Evolutionary conservation across 30 jellyfish, hydroid and myxozoan species (phyloP).

Genomic region (Hydractinia symbiolongicarpus): DNA sequence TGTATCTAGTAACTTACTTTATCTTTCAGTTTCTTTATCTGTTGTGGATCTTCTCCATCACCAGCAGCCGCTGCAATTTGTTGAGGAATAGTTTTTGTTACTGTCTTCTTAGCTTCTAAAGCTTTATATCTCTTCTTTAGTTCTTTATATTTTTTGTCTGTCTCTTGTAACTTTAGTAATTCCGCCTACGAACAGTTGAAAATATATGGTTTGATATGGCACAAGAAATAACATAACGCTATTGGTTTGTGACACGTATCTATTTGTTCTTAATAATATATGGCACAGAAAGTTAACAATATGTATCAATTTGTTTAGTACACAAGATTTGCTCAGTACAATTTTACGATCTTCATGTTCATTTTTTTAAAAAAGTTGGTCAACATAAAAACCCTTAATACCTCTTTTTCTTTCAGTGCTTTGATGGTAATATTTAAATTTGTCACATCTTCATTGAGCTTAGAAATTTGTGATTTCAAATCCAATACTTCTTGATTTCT

Average conservation of each 20-base stretch:
- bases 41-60: slow-evolving; percentile 43
- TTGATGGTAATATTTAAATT: slow-evolving; percentile 42
- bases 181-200: slow-evolving; percentile 24
- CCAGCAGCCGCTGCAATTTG: background rate
- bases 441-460: slow-evolving; percentile 41
- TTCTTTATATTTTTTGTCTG: slow-evolving; percentile 28
- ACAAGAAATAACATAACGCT: background rate
- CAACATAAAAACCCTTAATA: background rate
- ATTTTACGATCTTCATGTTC: too few species aligned
- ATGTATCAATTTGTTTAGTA: too few species aligned
- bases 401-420: slow-evolving; percentile 50
- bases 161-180: slow-evolving; percentile 22
- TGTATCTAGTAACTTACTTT: slow-evolving; percentile 29
- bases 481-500: slow-evolving; percentile 38
- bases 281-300: too few species aligned
- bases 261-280: background rate
- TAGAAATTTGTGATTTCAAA: slow-evolving; percentile 29
- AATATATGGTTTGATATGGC: background rate
- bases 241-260: background rate
- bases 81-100: background rate
- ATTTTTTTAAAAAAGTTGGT: too few species aligned
- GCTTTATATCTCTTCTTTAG: slow-evolving; percentile 31
- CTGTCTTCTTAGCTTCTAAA: slow-evolving; percentile 35
- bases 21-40: slow-evolving; percentile 30
- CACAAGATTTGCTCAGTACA: too few species aligned